Evolutionary conservation across 2,888 invertebrate species (phyloP), one percentile per base, ranked within the genome.

Genomic region (Thecophora atra): DNA sequence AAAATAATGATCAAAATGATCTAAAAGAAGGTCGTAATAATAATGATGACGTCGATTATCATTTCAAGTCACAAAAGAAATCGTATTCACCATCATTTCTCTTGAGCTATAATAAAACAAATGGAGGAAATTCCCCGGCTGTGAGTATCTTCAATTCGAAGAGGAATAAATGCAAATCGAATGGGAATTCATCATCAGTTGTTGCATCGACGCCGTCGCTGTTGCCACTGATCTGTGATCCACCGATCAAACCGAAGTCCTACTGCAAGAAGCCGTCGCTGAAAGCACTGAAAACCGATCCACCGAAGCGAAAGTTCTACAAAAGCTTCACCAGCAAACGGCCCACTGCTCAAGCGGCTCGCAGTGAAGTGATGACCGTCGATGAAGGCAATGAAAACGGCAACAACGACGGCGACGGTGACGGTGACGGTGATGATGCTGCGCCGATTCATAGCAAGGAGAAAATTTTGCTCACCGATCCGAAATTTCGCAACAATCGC

Each of bases 401-500:
- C 8, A 63, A 66, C 28, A 26, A 54, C 30, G 30, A 52, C 19
- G 47, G 17, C 21, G 75, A 77, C 72, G 73, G 72, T 24, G 75
- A 76, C 73, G n/a, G n/a, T n/a, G n/a, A n/a, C n/a, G 73, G 73
- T 13, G 66, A 58, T 26, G 75, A 77, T 73, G 74, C 72, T 71
- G 73, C 77, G 73, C 73, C 75, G 5, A 78, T 79, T 24, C 80
- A 80, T 66, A 80, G 81, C 71, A 84, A 84, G 76, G 83, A 82
- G 71, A 84, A 84, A 76, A 79, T 82, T 24, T 71, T 85, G 17
- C 77, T 84, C 37, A 83, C 82, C 44, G 85, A 85, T 81, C 82
- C 82, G 2, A 85, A 85, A 74, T 85, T 81, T 58, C 83, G 83
- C 72, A 82, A 82, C 56, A 85, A 84, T 78, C 83, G 85, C 47